Percentiles rank a stretch among this genome's conserved stretches.
Conservation (phyloP, 2,888 invertebrate genomes). For the Cantharis nigra region DNA sequence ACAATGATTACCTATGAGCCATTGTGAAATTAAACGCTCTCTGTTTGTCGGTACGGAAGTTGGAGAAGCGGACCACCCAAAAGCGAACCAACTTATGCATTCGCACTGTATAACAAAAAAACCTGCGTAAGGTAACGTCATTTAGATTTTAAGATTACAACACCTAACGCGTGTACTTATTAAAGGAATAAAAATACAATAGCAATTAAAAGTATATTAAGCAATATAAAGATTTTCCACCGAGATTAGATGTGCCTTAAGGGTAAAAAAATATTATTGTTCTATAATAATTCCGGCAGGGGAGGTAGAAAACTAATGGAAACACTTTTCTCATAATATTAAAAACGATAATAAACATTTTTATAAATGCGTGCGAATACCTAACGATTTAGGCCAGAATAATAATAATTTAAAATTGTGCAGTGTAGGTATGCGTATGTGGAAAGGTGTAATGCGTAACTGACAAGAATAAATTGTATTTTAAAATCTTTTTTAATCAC, state of each 20-base stretch:
- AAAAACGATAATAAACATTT: neutral
- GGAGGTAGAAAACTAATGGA: neutral
- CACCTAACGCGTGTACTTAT: neutral
- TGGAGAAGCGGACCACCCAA: neutral
- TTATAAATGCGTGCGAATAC: neutral
- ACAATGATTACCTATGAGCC: neutral
- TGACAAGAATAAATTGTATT: slow-evolving; percentile 15
- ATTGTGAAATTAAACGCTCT: neutral
- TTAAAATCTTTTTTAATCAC: slow-evolving; percentile 24
- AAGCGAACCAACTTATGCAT: neutral
- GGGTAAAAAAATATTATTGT: neutral
- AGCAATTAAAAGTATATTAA: neutral
- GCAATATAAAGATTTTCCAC: neutral
- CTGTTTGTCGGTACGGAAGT: neutral
- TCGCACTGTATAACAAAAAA: neutral
- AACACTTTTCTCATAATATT: neutral
- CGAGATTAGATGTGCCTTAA: neutral
- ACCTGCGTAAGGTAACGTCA: too few relatives aligned
- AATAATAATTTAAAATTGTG: slow-evolving; percentile 10
- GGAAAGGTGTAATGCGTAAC: slow-evolving; percentile 5
- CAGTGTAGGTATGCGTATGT: neutral
- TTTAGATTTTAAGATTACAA: neutral
- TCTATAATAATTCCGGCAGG: neutral
- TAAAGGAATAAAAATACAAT: neutral
- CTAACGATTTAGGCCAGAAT: neutral